Conservation (phyloP, 2,888 invertebrate species). For the Tupiocoris notatus region DNA sequence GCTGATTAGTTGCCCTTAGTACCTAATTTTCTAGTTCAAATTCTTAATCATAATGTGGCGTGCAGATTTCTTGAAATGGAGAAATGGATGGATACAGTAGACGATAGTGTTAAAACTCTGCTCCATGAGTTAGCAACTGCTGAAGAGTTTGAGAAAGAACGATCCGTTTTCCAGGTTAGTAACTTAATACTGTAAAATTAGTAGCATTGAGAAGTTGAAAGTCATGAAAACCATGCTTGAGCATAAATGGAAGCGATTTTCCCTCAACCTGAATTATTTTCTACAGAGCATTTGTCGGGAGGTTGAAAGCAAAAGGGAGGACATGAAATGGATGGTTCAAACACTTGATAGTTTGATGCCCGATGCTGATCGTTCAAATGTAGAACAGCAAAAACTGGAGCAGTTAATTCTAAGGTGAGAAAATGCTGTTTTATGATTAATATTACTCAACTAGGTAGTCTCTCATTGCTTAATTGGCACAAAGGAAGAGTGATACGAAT, state of each 20-base stretch:
- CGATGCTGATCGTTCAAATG: constrained; percentile 67
- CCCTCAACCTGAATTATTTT: constrained; percentile 34
- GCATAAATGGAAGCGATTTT: too few species aligned
- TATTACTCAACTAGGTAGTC: too few species aligned
- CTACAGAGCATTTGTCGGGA: constrained; percentile 82
- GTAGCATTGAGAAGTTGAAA: too few species aligned
- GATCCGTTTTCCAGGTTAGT: constrained; percentile 66
- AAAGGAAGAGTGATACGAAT: too few species aligned
- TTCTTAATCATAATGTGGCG: background rate
- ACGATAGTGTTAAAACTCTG: constrained; percentile 76
- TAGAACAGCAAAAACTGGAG: constrained; percentile 80
- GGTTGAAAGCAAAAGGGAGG: constrained; percentile 85
- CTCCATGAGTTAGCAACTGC: constrained; percentile 79
- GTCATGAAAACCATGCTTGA: too few species aligned
- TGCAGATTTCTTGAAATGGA: constrained; percentile 73
- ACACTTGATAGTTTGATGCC: constrained; percentile 82
- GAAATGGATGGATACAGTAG: constrained; percentile 88
- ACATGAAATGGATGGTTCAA: constrained; percentile 94
- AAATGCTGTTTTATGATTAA: too few species aligned
- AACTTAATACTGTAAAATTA: too few species aligned
- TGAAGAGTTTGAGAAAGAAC: constrained; percentile 87
- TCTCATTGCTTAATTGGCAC: too few species aligned
- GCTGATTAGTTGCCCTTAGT: too few species aligned
- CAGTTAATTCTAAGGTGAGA: constrained; percentile 63
- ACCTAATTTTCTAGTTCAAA: background rate